phyloP scores from a whole-genome alignment of 2,797 vertebrate species.

The Phoxinus dragarum region DNA sequence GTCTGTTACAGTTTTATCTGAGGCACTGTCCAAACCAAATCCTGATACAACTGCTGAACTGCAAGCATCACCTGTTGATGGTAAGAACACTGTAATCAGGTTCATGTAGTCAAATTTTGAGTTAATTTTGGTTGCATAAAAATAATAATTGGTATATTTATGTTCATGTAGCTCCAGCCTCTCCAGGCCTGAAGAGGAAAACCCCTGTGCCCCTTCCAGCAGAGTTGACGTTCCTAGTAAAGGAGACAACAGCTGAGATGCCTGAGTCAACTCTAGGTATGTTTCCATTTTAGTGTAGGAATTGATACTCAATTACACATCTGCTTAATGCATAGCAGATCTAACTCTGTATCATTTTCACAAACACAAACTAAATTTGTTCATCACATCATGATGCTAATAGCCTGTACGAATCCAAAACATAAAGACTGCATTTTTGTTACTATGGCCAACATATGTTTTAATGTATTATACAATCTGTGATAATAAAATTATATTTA shows the following conservation, averaged over 20 bases:
- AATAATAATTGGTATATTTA: conserved; percentile 18
- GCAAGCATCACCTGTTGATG: no score
- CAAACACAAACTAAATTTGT: no score
- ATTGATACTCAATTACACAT: not conserved
- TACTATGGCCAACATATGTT: no score
- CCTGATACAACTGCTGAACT: no score
- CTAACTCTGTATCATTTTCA: no score
- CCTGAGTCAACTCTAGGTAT: conserved; percentile 21
- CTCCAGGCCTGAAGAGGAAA: not conserved
- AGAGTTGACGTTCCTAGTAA: conserved; percentile 25
- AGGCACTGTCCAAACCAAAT: no score
- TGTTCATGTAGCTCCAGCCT: conserved; percentile 18
- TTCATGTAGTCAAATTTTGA: no score
- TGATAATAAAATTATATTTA: not conserved
- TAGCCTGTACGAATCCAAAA: no score
- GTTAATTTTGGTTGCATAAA: not conserved
- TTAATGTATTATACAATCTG: not conserved
- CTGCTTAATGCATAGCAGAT: not conserved
- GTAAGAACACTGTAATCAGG: no score
- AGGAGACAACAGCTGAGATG: conserved; percentile 21
- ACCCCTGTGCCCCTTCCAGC: conserved; percentile 27
- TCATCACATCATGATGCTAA: no score
- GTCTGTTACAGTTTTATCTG: no score
- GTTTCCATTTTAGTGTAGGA: conserved; percentile 12
- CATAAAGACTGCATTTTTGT: no score